Conservation (phyloP, 2,113 vertebrate species). For the Platichthys flesus region DNA sequence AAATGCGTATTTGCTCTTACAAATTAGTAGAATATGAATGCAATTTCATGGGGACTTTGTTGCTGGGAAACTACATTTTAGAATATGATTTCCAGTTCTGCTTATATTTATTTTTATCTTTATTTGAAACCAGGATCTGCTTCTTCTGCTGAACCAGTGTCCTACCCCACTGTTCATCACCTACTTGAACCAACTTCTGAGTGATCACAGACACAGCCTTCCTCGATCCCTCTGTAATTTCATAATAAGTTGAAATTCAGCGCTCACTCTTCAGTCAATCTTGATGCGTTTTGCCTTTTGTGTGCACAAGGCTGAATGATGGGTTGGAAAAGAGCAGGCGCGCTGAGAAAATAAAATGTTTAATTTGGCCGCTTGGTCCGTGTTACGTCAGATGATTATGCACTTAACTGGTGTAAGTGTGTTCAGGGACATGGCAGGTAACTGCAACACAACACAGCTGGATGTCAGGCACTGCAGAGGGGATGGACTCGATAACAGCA, state of each 20-base stretch:
- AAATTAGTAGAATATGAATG: too few relatives aligned
- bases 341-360: slow-evolving; percentile 43
- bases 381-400: slow-evolving; percentile 37
- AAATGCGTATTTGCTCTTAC: too few relatives aligned
- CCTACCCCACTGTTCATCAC: neutral
- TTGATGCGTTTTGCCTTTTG: slow-evolving; percentile 40
- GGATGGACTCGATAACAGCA: slow-evolving; percentile 27
- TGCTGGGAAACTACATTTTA: too few relatives aligned
- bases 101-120: too few relatives aligned
- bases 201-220: neutral
- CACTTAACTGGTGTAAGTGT: slow-evolving; percentile 41
- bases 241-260: slow-evolving; percentile 38
- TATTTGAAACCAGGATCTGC: too few relatives aligned
- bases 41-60: too few relatives aligned
- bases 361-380: slow-evolving; percentile 57
- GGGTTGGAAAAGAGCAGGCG: slow-evolving; percentile 41
- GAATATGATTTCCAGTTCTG: too few relatives aligned
- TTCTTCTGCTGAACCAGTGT: too few relatives aligned
- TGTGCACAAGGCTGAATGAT: slow-evolving; percentile 47
- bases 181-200: neutral
- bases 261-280: slow-evolving; percentile 29
- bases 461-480: neutral
- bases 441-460: slow-evolving; percentile 49
- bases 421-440: slow-evolving; percentile 46
- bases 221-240: slow-evolving; percentile 27